These are phyloP conservation scores for Rhagoletis pomonella DNA, from an alignment of 1,140 invertebrate species.

Conservation along the genomic window DNA sequence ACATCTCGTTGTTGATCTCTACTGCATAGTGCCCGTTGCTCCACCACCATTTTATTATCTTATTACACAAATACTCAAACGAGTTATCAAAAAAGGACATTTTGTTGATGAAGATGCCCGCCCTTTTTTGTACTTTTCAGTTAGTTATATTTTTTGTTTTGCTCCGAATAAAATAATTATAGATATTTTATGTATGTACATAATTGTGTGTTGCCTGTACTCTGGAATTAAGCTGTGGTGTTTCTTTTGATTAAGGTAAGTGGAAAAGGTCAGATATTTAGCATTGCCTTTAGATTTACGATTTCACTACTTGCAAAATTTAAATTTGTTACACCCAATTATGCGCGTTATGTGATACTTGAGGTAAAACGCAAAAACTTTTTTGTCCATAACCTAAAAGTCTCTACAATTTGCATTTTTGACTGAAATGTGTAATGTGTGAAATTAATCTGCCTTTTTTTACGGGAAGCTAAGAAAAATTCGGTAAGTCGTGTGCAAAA, in stretches of 20 bases:
- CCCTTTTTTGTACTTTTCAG: neutral
- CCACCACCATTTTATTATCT: neutral
- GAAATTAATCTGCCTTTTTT: no score
- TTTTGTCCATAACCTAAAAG: no score
- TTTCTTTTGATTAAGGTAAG: neutral
- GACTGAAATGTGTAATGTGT: no score
- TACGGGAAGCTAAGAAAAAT: no score
- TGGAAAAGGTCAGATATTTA: neutral
- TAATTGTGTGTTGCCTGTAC: neutral
- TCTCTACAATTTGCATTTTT: no score
- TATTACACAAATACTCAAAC: neutral
- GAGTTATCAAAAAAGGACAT: constrained; percentile 1
- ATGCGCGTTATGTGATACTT: no score
- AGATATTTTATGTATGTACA: neutral
- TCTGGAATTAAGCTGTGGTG: neutral
- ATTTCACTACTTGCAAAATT: no score
- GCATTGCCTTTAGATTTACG: no score
- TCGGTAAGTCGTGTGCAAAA: no score
- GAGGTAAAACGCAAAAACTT: no score
- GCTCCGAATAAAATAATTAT: neutral
- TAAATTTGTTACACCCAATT: no score
- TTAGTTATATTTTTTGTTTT: neutral
- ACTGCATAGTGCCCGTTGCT: neutral
- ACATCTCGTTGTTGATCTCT: neutral
- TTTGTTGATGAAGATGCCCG: neutral